Base-by-base conservation (phyloP, 2,113 vertebrate genomes). In the Tauraco erythrolophus region DNA sequence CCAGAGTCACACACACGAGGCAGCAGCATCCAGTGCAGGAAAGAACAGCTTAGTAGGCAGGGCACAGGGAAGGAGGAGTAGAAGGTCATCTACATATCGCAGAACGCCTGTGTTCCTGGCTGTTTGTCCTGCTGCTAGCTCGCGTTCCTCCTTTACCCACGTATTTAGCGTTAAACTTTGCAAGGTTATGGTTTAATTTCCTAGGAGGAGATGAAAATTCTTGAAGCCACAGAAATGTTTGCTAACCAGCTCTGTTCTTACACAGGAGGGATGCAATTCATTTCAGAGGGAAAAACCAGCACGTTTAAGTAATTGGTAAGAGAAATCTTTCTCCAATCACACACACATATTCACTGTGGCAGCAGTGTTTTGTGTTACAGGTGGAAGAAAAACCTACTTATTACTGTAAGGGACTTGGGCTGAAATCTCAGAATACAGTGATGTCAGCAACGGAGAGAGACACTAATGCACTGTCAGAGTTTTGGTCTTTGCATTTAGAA, bases 381-480 rank as follows among this genome's bases (percentile, higher is more conserved):
- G 68, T 66, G 79, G 46, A 84, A 88, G n/a, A 62, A 33, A 21
- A 37, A 95, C 18, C 7, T 6, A 0, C 15, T 43, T 3, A 0
- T 9, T n/a, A 4, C 23, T 65, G 14, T 3, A 31, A 18, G 61
- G 57, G 27, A 16, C 50, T 19, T 22, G 66, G 23, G n/a, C 14
- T 22, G 50, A 33, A 54, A 7, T 16, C 65, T 64, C 53, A 31
- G 35, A 22, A 30, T 3, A 7, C 1, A 10, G 37, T 1, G 6
- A 24, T 0, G 11, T 37, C 33, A 78, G 10, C 17, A 30, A 12
- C 0, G 1, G 9, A 21, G 14, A 54, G 1, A 1, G 45, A 53
- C 4, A 0, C 16, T 3, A 19, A 11, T 0, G 3, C 15, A 0
- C 48, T 39, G n/a, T 2, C 61, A 4, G 35, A 30, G 25, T 3